Evolutionary conservation across 2,797 vertebrate species (phyloP).

Genomic region (Gallirallus australis): DNA sequence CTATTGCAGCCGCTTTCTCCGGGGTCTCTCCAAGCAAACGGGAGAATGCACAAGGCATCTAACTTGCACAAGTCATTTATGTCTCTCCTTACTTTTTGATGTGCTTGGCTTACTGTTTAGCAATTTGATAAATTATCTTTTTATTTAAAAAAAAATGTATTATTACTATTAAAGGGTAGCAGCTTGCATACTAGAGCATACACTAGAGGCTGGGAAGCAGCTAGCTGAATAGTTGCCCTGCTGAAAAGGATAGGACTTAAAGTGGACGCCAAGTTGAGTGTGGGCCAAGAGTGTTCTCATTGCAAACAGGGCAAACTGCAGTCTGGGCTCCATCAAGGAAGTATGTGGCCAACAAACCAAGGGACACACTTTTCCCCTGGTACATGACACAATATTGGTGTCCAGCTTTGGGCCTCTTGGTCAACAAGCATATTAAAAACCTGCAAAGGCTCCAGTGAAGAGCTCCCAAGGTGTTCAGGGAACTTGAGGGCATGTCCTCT

Average conservation of each 20-base stretch:
- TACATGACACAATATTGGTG: background rate
- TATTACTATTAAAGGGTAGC: background rate
- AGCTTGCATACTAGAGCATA: background rate
- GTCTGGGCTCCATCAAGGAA: background rate
- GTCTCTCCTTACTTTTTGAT: background rate
- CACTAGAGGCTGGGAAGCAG: background rate
- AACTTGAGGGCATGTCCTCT: background rate
- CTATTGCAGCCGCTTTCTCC: background rate
- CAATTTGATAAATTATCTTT: background rate
- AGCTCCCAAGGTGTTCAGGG: background rate
- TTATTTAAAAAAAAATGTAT: too few relatives aligned
- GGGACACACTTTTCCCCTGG: accelerated
- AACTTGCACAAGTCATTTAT: background rate
- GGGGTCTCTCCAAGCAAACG: background rate
- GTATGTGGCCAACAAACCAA: background rate
- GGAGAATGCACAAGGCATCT: background rate
- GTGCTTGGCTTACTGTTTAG: background rate
- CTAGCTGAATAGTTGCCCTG: background rate
- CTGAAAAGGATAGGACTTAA: background rate
- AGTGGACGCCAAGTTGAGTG: background rate
- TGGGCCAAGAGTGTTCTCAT: background rate
- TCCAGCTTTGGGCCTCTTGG: background rate
- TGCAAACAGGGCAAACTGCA: background rate
- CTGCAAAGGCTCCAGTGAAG: background rate
- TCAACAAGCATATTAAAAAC: background rate